Conservation (phyloP, 2,797 vertebrate species). For the Mormyrus proboscirostris region DNA sequence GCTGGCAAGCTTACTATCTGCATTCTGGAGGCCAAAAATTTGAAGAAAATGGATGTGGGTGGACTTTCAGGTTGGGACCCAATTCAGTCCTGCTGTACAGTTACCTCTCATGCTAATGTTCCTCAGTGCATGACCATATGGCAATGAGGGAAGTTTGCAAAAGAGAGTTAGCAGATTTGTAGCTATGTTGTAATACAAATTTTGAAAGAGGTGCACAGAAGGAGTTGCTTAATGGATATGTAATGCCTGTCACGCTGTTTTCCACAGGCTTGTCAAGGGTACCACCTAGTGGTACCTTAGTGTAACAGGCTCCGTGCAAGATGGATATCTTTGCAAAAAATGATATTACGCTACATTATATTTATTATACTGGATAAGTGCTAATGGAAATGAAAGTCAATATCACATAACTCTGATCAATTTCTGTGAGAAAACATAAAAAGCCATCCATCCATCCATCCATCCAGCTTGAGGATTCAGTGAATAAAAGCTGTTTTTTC, state of each 20-base stretch:
- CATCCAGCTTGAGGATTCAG: not conserved
- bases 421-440: not conserved
- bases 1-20: constrained; percentile 96
- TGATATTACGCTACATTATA: not conserved
- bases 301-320: not conserved
- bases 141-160: not conserved
- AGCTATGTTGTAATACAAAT: not conserved
- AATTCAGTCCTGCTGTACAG: not conserved
- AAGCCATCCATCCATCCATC: not conserved
- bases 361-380: not conserved
- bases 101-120: not conserved
- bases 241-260: not conserved
- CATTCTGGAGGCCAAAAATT: constrained; percentile 96
- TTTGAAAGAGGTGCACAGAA: not conserved
- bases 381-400: not conserved
- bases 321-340: not conserved
- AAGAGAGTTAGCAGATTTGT: not conserved
- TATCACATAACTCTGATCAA: not conserved
- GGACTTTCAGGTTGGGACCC: constrained; percentile 81
- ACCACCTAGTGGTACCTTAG: not conserved
- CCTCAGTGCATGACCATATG: not conserved
- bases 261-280: not conserved
- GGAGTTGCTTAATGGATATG: not conserved
- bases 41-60: constrained; percentile 99
- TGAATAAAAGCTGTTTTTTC: not conserved